Evolutionary conservation across 30 jellyfish, hydroid and myxozoan species (phyloP), one percentile per base, ranked within the genome.

Genomic region (Pelagia noctiluca): DNA sequence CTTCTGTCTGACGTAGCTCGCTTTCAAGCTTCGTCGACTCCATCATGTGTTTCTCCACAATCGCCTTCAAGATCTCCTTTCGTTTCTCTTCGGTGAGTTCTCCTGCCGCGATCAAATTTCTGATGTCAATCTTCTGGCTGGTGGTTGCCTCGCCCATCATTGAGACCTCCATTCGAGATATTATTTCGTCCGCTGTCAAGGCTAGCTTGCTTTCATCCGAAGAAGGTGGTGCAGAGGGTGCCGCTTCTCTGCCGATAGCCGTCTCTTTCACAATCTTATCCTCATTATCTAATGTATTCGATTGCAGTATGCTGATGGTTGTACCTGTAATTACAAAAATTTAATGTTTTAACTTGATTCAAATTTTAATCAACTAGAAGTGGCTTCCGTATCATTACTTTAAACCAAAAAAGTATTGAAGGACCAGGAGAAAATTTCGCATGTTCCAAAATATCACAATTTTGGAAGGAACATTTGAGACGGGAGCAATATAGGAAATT

Each of bases 41-140:
- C 84, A 80, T 70, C 94, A 88, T 77, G 66, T 93, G 97, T 54
- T 87, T 87, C 52, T 93, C 97, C 16, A 73, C 90, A 5, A 93
- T 50, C 2, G 96, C 88, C 60, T 87, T 66, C 83, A 79, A 57
- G 60, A 93, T 77, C 53, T 93, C 99, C 28, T 87, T 78, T 22
- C 90, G 83, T 75, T 84, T 87, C 85, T 93, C 97, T 46, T 93
- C 96, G 18, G 96, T 75, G 67, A 87, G 54, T 76, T 93, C 99
- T 0, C 96, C 99, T 32, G 97, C 89, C 3, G 88, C 85, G 30
- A 87, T 83, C 71, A 93, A 91, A 54, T 88, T 90, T 12, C 83
- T 36, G 34, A 88, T 87, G 53, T 87, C 99, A 26, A 87, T 63
- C 25, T 82, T 73, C 36, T 68, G 78, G 26, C 93, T 68, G 19